phyloP scores from a whole-genome alignment of 1,140 invertebrate genomes.

The Drosophila micromelanica region DNA sequence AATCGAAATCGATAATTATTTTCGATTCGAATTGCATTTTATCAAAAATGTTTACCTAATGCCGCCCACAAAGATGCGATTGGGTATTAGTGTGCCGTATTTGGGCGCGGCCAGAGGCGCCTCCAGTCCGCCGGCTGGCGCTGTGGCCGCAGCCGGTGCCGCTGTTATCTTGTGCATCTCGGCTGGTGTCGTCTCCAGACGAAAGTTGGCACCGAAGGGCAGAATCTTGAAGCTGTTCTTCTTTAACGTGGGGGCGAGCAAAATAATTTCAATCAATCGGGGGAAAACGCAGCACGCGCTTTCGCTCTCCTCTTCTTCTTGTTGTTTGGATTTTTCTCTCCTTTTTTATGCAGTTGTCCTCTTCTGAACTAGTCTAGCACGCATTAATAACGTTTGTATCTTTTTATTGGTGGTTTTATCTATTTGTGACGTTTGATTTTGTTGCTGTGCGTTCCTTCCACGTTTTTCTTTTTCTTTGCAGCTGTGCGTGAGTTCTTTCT shows the following conservation, averaged over 20 bases:
- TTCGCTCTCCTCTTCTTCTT: slow-evolving; percentile 1
- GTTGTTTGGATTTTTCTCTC: slow-evolving; percentile 21
- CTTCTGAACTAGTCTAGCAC: slow-evolving; percentile 7
- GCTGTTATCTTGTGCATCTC: slow-evolving; percentile 82
- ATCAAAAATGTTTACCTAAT: no score
- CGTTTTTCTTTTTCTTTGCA: no score
- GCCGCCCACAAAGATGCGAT: slow-evolving; percentile 91
- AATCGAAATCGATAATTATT: neutral
- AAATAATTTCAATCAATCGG: slow-evolving; percentile 21
- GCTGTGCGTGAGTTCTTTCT: no score
- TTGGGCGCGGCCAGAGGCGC: slow-evolving; percentile 88
- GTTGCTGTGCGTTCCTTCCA: no score
- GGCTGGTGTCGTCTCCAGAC: slow-evolving; percentile 78
- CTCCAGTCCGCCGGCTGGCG: slow-evolving; percentile 69
- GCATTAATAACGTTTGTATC: slow-evolving; percentile 15
- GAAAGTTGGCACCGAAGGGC: slow-evolving; percentile 81
- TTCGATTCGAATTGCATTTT: no score
- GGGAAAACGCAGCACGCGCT: neutral
- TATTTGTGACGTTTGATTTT: no score
- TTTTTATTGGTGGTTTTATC: no score
- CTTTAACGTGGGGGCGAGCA: slow-evolving; percentile 26
- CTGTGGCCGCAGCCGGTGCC: slow-evolving; percentile 68
- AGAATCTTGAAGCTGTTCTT: slow-evolving; percentile 83
- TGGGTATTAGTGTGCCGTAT: slow-evolving; percentile 93
- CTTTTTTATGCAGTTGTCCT: neutral